Evolutionary conservation across 2,888 invertebrate genomes (phyloP).

Genomic region (Latrodectus hesperus): DNA sequence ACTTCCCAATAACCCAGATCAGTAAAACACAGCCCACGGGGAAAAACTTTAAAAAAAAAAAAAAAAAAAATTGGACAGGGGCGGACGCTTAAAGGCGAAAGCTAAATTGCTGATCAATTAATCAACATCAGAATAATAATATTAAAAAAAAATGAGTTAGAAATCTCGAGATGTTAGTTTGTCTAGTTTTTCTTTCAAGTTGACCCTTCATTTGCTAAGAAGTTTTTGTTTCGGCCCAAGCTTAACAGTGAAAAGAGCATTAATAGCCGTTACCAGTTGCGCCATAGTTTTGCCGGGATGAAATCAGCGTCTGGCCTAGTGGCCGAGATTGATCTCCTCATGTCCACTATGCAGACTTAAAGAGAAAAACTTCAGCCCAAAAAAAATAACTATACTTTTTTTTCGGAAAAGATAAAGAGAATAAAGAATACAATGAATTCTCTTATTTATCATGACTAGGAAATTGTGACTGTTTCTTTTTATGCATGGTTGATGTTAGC

Average conservation of each 20-base stretch:
- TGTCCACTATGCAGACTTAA: background rate
- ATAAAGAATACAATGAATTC: too few species aligned
- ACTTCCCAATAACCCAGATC: constrained; percentile 37
- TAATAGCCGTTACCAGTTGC: constrained; percentile 25
- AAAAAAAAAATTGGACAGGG: constrained; percentile 5
- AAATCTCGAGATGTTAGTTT: background rate
- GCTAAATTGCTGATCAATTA: constrained; percentile 17
- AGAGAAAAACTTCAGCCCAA: background rate
- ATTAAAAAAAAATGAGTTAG: background rate
- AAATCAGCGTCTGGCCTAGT: constrained; percentile 52
- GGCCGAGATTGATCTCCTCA: constrained; percentile 33
- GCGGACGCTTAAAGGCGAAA: constrained; percentile 29
- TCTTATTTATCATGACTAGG: too few species aligned
- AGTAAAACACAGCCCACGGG: background rate
- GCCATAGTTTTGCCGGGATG: constrained; percentile 30
- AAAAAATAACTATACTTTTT: background rate
- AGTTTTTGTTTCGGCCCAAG: background rate
- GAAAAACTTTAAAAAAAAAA: background rate
- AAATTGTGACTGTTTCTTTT: too few species aligned
- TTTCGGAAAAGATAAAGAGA: too few species aligned
- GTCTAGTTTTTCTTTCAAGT: constrained; percentile 16
- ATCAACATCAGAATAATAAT: constrained; percentile 29
- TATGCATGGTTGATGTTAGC: too few species aligned
- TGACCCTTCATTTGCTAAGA: background rate
- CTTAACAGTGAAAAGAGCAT: constrained; percentile 16